Conservation (phyloP, 2,888 invertebrate species). For the Gibbula magus region DNA sequence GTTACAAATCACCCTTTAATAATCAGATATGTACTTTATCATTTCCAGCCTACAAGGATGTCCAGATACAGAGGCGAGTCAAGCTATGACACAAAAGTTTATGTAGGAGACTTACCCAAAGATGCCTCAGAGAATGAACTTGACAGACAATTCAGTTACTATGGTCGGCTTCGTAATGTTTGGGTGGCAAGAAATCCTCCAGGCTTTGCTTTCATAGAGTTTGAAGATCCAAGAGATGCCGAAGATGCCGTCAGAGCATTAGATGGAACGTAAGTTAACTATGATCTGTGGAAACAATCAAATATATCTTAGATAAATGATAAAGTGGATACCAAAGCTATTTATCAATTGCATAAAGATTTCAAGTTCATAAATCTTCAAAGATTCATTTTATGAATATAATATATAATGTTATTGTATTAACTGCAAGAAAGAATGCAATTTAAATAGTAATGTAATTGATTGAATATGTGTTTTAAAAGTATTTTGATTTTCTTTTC, state of each 20-base stretch:
- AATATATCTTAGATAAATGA: not conserved
- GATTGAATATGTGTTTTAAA: too few relatives aligned
- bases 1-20: too few relatives aligned
- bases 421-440: too few relatives aligned
- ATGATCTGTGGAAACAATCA: not conserved
- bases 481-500: too few relatives aligned
- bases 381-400: too few relatives aligned
- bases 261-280: constrained; percentile 74
- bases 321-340: too few relatives aligned
- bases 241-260: constrained; percentile 75
- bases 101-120: constrained; percentile 92
- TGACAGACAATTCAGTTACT: constrained; percentile 90
- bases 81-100: constrained; percentile 82
- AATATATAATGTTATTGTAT: too few relatives aligned
- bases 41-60: constrained; percentile 35
- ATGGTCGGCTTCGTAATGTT: constrained; percentile 91
- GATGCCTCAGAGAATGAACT: constrained; percentile 91
- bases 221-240: constrained; percentile 74
- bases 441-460: not conserved
- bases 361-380: too few relatives aligned
- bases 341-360: too few relatives aligned
- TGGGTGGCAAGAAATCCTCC: constrained; percentile 96
- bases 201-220: constrained; percentile 78
- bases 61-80: constrained; percentile 46
- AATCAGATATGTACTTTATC: too few relatives aligned